A percentile compares a stretch with the other conserved stretches of the same genome.
phyloP scores from a whole-genome alignment of 2,113 vertebrate genomes.

The Stomatorhinus ivindoensis region DNA sequence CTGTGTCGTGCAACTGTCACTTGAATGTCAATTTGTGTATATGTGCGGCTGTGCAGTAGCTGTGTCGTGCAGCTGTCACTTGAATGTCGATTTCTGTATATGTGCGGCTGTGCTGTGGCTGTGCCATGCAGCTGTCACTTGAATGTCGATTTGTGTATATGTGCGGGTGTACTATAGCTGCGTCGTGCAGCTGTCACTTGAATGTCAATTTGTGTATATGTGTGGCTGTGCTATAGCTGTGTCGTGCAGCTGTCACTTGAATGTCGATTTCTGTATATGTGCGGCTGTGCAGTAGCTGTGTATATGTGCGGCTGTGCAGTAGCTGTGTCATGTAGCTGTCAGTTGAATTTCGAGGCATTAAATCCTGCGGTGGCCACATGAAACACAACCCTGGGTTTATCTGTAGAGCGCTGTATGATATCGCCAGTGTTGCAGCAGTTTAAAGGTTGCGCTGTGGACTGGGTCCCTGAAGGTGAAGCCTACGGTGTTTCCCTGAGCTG shows the following conservation, averaged over 20 bases:
- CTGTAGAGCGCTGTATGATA: not conserved
- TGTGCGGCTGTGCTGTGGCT: not conserved
- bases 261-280: not conserved
- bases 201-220: not conserved
- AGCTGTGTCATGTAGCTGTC: not conserved
- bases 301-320: not conserved
- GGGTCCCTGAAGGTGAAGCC: not conserved
- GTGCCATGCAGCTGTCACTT: not conserved
- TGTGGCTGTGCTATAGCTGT: too few relatives aligned
- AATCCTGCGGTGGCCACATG: not conserved
- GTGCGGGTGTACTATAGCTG: not conserved
- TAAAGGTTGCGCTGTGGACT: not conserved
- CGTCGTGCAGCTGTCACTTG: too few relatives aligned
- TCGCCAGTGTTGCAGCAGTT: not conserved
- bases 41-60: too few relatives aligned
- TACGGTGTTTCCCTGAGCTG: not conserved
- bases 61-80: too few relatives aligned
- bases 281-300: too few relatives aligned
- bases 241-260: too few relatives aligned
- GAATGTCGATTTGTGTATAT: not conserved
- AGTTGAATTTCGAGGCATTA: not conserved
- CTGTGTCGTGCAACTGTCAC: too few relatives aligned
- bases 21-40: too few relatives aligned
- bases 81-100: not conserved
- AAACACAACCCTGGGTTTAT: not conserved